phyloP scores from a whole-genome alignment of 1,140 invertebrate genomes.

The Pemphigus obesinymphae region DNA sequence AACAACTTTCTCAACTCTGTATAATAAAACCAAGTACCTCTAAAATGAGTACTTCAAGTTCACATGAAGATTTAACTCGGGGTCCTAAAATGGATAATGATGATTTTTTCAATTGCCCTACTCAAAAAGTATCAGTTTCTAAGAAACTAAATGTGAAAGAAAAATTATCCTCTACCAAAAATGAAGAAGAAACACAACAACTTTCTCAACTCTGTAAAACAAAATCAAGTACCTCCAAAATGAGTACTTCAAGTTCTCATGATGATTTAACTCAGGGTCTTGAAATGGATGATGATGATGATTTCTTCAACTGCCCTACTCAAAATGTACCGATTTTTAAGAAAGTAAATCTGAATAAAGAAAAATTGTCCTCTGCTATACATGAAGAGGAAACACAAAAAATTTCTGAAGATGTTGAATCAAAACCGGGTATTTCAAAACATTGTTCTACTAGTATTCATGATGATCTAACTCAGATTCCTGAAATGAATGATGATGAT shows the following conservation, averaged over 20 bases:
- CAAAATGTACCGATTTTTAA: neutral
- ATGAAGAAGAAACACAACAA: neutral
- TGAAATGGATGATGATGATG: neutral
- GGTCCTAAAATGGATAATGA: neutral
- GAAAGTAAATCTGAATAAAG: too few relatives aligned
- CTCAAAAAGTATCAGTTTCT: neutral
- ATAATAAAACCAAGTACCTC: neutral
- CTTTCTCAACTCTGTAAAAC: neutral
- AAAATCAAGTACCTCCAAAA: neutral
- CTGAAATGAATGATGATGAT: neutral
- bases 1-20: neutral
- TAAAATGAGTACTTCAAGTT: rapidly evolving
- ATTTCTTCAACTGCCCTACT: neutral
- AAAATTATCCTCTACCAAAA: neutral
- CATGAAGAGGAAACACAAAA: too few relatives aligned
- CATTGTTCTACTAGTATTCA: too few relatives aligned
- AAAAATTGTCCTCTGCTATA: too few relatives aligned
- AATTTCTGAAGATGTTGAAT: too few relatives aligned
- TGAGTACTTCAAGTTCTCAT: neutral
- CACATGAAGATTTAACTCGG: neutral
- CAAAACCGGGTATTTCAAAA: too few relatives aligned
- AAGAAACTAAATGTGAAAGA: neutral
- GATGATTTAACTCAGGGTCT: neutral
- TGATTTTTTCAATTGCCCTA: neutral
- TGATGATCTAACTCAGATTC: too few relatives aligned